phyloP scores from a whole-genome alignment of 2,113 vertebrate genomes.

The Ammospiza caudacuta region DNA sequence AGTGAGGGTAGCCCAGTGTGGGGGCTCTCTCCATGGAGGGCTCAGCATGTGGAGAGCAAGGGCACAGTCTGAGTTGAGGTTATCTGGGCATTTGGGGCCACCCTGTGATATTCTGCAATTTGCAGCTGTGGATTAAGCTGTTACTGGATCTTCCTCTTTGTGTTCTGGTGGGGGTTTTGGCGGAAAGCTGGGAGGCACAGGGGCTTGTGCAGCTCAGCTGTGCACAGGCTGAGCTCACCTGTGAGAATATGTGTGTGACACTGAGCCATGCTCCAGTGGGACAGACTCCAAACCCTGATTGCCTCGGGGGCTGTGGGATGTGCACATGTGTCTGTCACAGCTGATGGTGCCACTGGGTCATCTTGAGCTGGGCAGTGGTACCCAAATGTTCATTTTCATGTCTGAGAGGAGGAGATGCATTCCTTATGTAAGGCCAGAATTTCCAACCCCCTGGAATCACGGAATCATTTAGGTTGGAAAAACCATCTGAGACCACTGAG shows the following conservation, averaged over 20 bases:
- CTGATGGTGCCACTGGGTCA: background rate
- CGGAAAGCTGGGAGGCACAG: background rate
- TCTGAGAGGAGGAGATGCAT: background rate
- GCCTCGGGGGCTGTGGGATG: background rate
- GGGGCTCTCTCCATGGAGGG: background rate
- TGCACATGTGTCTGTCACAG: accelerated
- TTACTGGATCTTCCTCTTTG: background rate
- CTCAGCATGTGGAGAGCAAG: background rate
- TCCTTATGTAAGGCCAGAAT: background rate
- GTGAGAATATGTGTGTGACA: background rate
- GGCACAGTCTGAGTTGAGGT: background rate
- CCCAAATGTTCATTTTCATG: background rate
- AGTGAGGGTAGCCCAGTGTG: background rate
- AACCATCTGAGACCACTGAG: background rate
- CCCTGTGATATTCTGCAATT: background rate
- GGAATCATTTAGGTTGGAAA: background rate
- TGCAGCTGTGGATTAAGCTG: background rate
- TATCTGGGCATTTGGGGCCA: background rate
- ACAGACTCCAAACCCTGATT: background rate
- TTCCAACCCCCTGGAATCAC: background rate
- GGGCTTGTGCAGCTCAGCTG: accelerated
- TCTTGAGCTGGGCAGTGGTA: background rate
- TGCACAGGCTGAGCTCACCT: background rate
- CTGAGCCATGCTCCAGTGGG: background rate
- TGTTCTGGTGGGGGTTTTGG: background rate